Evolutionary conservation across 2,888 invertebrate genomes (phyloP).

Genomic region (Eupsilia transversa): DNA sequence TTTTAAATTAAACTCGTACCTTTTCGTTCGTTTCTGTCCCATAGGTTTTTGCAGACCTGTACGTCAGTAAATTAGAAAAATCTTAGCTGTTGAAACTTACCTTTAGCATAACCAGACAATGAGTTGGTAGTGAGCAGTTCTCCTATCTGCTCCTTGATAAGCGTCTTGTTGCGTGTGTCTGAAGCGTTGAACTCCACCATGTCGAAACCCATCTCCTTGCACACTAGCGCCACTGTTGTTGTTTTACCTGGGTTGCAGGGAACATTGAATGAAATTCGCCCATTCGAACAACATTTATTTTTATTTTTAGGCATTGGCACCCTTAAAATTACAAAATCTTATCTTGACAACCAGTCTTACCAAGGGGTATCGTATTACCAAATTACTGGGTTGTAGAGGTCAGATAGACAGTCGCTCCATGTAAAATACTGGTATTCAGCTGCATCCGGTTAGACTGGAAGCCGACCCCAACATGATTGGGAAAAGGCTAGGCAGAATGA

Average conservation of each 20-base stretch:
- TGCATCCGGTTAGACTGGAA: too few relatives aligned
- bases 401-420: too few relatives aligned
- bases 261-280: neutral
- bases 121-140: conserved; percentile 95
- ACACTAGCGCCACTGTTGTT: conserved; percentile 96
- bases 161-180: conserved; percentile 97
- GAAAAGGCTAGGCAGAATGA: too few relatives aligned
- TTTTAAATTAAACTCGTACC: neutral
- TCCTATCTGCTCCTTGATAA: conserved; percentile 95
- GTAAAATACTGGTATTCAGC: too few relatives aligned
- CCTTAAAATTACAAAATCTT: too few relatives aligned
- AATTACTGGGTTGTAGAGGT: too few relatives aligned
- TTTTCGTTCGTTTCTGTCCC: neutral
- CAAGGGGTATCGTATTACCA: too few relatives aligned
- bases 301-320: neutral
- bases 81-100: conserved; percentile 74
- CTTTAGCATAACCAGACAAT: conserved; percentile 93
- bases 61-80: neutral
- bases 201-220: conserved; percentile 97
- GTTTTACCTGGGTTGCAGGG: conserved; percentile 93
- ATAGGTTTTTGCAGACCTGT: neutral
- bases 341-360: too few relatives aligned
- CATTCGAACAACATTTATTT: neutral
- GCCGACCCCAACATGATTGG: too few relatives aligned
- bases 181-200: conserved; percentile 99